Base-by-base conservation (phyloP, 2,888 invertebrate species). In the Spodoptera littoralis region DNA sequence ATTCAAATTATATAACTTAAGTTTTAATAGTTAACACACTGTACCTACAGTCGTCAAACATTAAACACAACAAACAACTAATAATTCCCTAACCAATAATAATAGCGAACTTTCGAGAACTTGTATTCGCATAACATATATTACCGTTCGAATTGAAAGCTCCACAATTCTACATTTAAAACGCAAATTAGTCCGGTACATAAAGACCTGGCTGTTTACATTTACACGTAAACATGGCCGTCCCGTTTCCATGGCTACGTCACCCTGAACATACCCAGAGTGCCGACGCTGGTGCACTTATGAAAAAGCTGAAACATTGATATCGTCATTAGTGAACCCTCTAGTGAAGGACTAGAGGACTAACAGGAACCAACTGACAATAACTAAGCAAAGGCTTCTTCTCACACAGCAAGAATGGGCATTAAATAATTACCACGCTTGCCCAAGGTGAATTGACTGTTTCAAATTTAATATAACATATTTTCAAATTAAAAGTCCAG, bases 81-180 rank as follows among this genome's bases (percentile, higher is more conserved):
- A 27, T 27, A 27, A 18, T 18, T 27, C 27, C 0, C 27, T 27
- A 18, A 13, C 8, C 22, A 60, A 60, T 43, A 46, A 27, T 11
- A 47, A 41, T 44, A 6, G 13, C n/a, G 52, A 70, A 54, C 52
- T 49, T 60, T 41, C 75, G 57, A 75, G 65, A 70, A 74, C 24
- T n/a, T 9, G 9, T 36, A 48, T 41, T 52, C 9, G n/a, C 44
- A 45, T 24, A 13, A 36, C 12, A 9, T 9, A 12, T 9, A 12
- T 50, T 62, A 50, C 59, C 49, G 49, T 57, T 60, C 5, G 42
- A 57, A 74, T 72, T 57, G 56, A 70, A 65, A 72, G 50, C 12
- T 57, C 48, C 55, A 58, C 47, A 77, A 70, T 70, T 76, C 48
- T 58, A 58, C 47, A 74, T 77, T 77, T 76, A 55, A 77, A 77